Base-by-base conservation (phyloP, 2,797 vertebrate species). In the Danio kyathit region DNA sequence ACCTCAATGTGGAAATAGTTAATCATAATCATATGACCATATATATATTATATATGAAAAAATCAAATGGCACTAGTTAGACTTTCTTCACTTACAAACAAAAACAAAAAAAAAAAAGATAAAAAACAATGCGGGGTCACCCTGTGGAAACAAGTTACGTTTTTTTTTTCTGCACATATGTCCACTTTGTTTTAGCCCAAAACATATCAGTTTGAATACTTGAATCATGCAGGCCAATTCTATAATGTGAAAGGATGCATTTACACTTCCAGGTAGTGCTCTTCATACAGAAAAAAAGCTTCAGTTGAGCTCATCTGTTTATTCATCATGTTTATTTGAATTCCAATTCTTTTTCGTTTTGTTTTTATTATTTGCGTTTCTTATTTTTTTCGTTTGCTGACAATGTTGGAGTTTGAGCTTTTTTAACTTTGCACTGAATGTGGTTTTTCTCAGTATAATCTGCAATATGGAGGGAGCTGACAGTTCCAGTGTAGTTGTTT, bases 171-270 rank as follows among this genome's bases (percentile, higher is more conserved):
- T 97, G 96, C 97, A 99, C 97, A 97, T 97, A 96, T 94, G 96
- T 97, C 96, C 96, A 96, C 96, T 97, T 97, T 97, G 94, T 97
- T 97, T 98, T 96, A 95, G 96, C 97, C 98, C 97, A 96, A 96
- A 97, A 99, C 97, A 98, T 99, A 97, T 99, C 98, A 98, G 96
- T 98, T 96, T 94, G 95, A 98, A 99, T 99, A 99, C 98, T 99
- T 99, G 98, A 99, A 99, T 99, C 96, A 97, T 97, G 96, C 97
- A 99, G 96, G 98, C 97, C 97, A 98, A 98, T 97, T 95, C 94
- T 96, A 98, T 97, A 99, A 99, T 99, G 98, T 99, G 98, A 99
- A 99, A 95, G 92, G 95, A 96, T 96, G 96, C 95, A 96, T 97
- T 95, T 96, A 97, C 96, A 97, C 96, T 97, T 97, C 97, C 96